Conservation (phyloP, 1,140 invertebrate genomes). For the Zaprionus gabonicus region DNA sequence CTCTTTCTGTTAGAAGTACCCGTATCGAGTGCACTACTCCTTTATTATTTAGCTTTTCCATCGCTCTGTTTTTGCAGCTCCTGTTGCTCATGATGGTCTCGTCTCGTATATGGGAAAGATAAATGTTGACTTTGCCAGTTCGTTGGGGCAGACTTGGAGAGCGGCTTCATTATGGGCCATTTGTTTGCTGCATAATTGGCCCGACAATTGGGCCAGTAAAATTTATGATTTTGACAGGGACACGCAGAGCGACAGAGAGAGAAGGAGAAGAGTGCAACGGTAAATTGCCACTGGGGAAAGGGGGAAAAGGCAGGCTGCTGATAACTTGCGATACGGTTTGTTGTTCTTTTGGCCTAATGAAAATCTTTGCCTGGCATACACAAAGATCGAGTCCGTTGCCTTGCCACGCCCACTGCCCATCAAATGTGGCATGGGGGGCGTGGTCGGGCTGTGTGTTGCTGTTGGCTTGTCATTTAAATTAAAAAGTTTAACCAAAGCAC, state of each 20-base stretch:
- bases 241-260: not conserved
- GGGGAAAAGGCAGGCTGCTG: not conserved
- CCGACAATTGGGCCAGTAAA: conserved; percentile 72
- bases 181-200: conserved; percentile 82
- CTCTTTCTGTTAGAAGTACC: not conserved
- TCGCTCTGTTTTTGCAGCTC: conserved; percentile 8
- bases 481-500: conserved; percentile 69
- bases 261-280: conserved; percentile 42
- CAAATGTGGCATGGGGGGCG: conserved; percentile 64
- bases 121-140: conserved; percentile 80
- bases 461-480: conserved; percentile 72
- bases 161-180: conserved; percentile 78
- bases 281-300: conserved; percentile 38
- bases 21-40: conserved; percentile 23
- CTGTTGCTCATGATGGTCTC: conserved; percentile 24
- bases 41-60: conserved; percentile 40
- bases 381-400: conserved; percentile 60
- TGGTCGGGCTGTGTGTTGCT: conserved; percentile 30
- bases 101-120: conserved; percentile 71
- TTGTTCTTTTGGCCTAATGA: conserved; percentile 62
- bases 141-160: conserved; percentile 44
- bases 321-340: conserved; percentile 38
- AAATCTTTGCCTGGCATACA: conserved; percentile 66
- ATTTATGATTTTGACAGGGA: conserved; percentile 68
- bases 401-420: conserved; percentile 66